Percentiles rank a stretch among this genome's conserved stretches.
These are phyloP conservation scores for Apodemia hepburni DNA, from an alignment of 2,888 invertebrate species.

Conservation along the genomic window DNA sequence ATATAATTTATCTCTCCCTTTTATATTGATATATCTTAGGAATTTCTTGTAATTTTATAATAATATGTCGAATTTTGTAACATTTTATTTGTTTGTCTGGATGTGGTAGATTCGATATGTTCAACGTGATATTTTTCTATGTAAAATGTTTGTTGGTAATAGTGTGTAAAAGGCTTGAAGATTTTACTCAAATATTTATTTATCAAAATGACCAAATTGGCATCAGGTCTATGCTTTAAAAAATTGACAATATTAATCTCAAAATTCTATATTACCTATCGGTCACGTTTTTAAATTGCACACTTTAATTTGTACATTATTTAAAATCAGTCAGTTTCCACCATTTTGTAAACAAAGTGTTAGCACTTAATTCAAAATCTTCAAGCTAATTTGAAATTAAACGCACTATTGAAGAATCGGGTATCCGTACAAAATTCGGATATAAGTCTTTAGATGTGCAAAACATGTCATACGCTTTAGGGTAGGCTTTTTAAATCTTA, in stretches of 20 bases:
- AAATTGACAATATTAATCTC: no score
- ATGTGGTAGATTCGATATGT: slow-evolving; percentile 43
- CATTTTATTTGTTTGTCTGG: slow-evolving; percentile 36
- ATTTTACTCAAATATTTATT: slow-evolving; percentile 33
- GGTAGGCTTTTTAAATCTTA: slow-evolving; percentile 51
- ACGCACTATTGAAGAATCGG: slow-evolving; percentile 35
- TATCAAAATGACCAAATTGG: slow-evolving; percentile 16
- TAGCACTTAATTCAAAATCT: not conserved
- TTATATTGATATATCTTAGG: slow-evolving; percentile 19
- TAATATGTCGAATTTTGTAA: slow-evolving; percentile 11
- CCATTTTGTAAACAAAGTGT: not conserved
- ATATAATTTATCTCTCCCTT: slow-evolving; percentile 27
- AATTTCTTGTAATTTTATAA: slow-evolving; percentile 15
- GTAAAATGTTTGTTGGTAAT: slow-evolving; percentile 32
- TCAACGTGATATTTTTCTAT: slow-evolving; percentile 63
- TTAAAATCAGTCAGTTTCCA: not conserved
- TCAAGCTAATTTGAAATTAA: slow-evolving; percentile 3
- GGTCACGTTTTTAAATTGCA: no score
- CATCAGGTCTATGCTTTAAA: no score
- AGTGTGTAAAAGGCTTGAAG: slow-evolving; percentile 1
- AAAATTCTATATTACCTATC: no score
- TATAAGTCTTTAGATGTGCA: slow-evolving; percentile 58
- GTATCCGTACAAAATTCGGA: slow-evolving; percentile 62
- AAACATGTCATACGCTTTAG: slow-evolving; percentile 66
- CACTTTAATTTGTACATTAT: not conserved